Percentiles rank a stretch among this genome's conserved stretches.
phyloP scores from a whole-genome alignment of 2,113 vertebrate genomes.

The Sus scrofa region T2T-Sscrofa CM000818.6:88002001-88002500 shows the following conservation, averaged over 20 bases:
- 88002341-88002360: background rate
- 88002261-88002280: background rate
- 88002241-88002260: background rate
- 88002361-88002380: background rate
- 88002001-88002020: background rate
- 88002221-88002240: background rate
- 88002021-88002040: background rate
- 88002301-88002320: background rate
- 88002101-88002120: background rate
- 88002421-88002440: conserved; percentile 40
- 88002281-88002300: background rate
- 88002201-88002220: background rate
- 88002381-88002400: background rate
- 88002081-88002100: background rate
- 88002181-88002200: background rate
- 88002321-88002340: background rate
- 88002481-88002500: conserved; percentile 32
- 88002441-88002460: background rate
- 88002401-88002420: background rate
- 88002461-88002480: background rate
- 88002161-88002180: background rate
- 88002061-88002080: conserved; percentile 8
- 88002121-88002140: background rate
- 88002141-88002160: background rate
- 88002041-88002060: background rate